phyloP scores from a whole-genome alignment of 1,140 invertebrate species.

The Gyrodactylus salaris region DNA sequence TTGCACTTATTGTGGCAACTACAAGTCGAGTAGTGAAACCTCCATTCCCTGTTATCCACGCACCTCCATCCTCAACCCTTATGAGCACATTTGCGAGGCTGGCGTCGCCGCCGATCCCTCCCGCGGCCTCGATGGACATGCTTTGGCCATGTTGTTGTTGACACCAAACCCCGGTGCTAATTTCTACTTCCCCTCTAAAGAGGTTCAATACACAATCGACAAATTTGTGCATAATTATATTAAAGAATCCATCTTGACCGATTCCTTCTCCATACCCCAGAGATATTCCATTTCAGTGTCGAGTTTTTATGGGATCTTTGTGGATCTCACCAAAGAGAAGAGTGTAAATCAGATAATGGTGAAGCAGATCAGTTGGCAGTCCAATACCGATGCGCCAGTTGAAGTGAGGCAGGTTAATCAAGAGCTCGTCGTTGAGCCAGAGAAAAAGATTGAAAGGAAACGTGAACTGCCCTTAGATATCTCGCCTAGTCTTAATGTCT shows the following conservation, averaged over 20 bases:
- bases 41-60: not conserved
- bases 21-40: not conserved
- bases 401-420: too few species aligned
- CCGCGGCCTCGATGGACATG: not conserved
- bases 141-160: not conserved
- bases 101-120: not conserved
- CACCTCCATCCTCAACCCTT: not conserved
- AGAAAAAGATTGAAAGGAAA: too few species aligned
- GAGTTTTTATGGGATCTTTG: not conserved
- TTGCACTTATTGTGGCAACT: not conserved
- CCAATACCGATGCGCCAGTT: too few species aligned
- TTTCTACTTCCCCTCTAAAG: not conserved
- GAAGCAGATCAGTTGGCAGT: not conserved
- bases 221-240: not conserved
- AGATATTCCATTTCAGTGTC: not conserved
- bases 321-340: too few species aligned
- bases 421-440: not conserved
- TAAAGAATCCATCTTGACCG: not conserved
- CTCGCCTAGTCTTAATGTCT: too few species aligned
- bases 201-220: not conserved
- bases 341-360: not conserved
- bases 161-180: not conserved
- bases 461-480: too few species aligned
- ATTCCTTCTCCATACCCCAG: not conserved
- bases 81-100: not conserved